phyloP scores from a whole-genome alignment of 2,888 invertebrate genomes.

The Caradrina clavipalpis region DNA sequence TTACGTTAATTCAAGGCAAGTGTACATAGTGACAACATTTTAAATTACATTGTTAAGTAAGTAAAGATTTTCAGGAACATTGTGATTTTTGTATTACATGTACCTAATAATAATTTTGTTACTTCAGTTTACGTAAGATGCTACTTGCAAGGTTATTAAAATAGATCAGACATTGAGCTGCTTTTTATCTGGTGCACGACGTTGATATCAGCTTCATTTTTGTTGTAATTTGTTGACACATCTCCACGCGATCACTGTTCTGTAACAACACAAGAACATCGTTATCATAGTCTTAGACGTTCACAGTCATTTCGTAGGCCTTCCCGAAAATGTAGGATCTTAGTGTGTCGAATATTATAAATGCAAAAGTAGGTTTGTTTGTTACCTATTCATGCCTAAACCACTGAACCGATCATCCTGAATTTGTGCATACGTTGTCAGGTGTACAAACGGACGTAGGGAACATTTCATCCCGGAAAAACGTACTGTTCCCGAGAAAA shows the following conservation, averaged over 20 bases:
- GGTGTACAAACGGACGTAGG: too few relatives aligned
- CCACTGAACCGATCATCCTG: too few relatives aligned
- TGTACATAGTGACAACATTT: not conserved
- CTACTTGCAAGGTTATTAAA: conserved; percentile 4
- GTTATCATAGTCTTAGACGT: not conserved
- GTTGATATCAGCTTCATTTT: not conserved
- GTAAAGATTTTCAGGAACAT: not conserved
- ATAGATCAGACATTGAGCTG: conserved; percentile 22
- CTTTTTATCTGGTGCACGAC: not conserved
- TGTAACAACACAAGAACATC: conserved; percentile 9
- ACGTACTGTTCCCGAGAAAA: too few relatives aligned
- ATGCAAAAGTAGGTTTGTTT: too few relatives aligned
- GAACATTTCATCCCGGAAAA: too few relatives aligned
- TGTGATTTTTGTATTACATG: not conserved
- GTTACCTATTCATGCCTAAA: too few relatives aligned
- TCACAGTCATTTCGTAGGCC: too few relatives aligned
- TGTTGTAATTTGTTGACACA: not conserved
- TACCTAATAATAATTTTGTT: not conserved
- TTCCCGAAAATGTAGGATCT: too few relatives aligned
- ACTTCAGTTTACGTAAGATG: not conserved
- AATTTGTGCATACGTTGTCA: too few relatives aligned
- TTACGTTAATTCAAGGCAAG: conserved; percentile 1
- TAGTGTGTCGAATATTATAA: too few relatives aligned
- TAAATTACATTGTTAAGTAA: not conserved
- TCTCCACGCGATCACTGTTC: not conserved